These are phyloP conservation scores for Brenthis ino DNA, from an alignment of 2,888 invertebrate species.

Conservation along the genomic window DNA sequence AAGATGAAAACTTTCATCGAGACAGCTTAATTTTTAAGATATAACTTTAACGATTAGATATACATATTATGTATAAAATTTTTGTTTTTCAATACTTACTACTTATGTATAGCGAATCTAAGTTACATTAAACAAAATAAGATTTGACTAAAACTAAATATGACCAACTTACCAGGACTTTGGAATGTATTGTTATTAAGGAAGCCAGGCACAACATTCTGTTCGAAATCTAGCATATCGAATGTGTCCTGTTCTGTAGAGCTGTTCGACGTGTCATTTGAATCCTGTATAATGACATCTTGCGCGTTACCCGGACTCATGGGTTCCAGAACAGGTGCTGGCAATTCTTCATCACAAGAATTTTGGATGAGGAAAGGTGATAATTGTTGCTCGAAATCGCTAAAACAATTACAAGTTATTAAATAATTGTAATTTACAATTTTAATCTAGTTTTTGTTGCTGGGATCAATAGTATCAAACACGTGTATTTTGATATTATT, in stretches of 20 bases:
- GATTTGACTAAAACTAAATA: too few species aligned
- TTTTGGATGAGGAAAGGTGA: slow-evolving; percentile 81
- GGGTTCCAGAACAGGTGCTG: slow-evolving; percentile 53
- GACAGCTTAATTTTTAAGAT: neutral
- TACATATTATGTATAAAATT: too few species aligned
- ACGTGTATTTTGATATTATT: too few species aligned
- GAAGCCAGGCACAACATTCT: slow-evolving; percentile 74
- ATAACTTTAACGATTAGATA: too few species aligned
- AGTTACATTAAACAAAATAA: too few species aligned
- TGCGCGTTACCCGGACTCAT: slow-evolving; percentile 59
- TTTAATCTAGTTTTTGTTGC: too few species aligned
- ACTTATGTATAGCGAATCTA: too few species aligned
- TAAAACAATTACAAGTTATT: slow-evolving; percentile 41
- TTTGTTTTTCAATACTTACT: too few species aligned
- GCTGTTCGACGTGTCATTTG: slow-evolving; percentile 57
- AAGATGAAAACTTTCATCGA: too few species aligned
- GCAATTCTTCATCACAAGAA: slow-evolving; percentile 66
- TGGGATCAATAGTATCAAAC: too few species aligned
- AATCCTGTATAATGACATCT: slow-evolving; percentile 65
- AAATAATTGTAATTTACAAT: too few species aligned
- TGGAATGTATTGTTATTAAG: slow-evolving; percentile 75
- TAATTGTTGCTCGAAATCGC: slow-evolving; percentile 82
- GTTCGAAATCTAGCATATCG: slow-evolving; percentile 71
- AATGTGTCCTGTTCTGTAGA: slow-evolving; percentile 62
- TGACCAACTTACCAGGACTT: slow-evolving; percentile 53